These are phyloP conservation scores for Ennomos erosarius DNA, from an alignment of 2,888 invertebrate species.

Conservation along the genomic window DNA sequence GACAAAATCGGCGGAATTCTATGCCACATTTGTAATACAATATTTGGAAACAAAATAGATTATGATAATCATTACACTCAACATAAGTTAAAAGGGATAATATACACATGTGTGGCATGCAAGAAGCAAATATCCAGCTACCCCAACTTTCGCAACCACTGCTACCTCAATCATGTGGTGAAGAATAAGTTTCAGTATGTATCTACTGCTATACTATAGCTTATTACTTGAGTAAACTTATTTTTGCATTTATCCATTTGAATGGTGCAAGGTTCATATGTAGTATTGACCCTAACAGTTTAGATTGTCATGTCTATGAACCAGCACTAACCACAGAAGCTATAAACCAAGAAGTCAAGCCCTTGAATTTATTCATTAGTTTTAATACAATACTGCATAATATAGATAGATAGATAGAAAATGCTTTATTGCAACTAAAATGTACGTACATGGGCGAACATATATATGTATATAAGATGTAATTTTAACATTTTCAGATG, in stretches of 20 bases:
- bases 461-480: not conserved
- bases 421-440: too few species aligned
- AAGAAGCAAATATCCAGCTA: conserved; percentile 81
- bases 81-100: conserved; percentile 62
- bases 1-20: conserved; percentile 82
- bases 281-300: too few species aligned
- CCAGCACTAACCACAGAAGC: too few species aligned
- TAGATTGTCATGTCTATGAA: too few species aligned
- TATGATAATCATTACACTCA: conserved; percentile 83
- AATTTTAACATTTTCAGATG: conserved; percentile 59
- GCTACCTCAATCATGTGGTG: conserved; percentile 83
- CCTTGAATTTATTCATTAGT: too few species aligned
- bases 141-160: conserved; percentile 85
- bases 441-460: too few species aligned
- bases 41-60: conserved; percentile 78
- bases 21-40: conserved; percentile 83
- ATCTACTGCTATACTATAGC: conserved; percentile 30
- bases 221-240: not conserved
- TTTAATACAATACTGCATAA: too few species aligned
- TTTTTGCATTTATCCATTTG: too few species aligned
- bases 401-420: too few species aligned
- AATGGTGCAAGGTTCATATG: too few species aligned
- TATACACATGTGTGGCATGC: conserved; percentile 86
- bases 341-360: too few species aligned
- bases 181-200: conserved; percentile 84